Conservation (phyloP, 2,113 vertebrate species). For the Callorhinus ursinus region DNA sequence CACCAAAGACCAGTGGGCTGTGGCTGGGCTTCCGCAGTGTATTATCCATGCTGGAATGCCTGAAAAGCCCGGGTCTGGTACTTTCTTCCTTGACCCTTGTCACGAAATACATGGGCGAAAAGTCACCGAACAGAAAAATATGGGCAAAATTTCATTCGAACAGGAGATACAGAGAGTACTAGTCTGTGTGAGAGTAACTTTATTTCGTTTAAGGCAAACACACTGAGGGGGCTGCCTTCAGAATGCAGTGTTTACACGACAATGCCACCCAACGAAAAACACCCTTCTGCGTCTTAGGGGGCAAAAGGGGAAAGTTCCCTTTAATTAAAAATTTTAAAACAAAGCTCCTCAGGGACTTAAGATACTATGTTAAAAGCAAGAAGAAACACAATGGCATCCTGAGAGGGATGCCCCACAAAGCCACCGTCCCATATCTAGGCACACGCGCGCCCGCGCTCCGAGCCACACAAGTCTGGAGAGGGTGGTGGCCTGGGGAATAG, state of each 20-base stretch:
- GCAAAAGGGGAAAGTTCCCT: not conserved
- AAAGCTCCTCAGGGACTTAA: not conserved
- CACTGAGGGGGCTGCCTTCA: not conserved
- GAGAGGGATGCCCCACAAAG: not conserved
- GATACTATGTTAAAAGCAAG: not conserved
- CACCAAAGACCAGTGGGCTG: not conserved
- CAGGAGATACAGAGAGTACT: not conserved
- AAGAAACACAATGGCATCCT: not conserved
- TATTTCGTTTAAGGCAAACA: not conserved
- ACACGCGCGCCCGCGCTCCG: not conserved
- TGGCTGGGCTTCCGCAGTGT: accelerated
- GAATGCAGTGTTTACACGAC: too few species aligned
- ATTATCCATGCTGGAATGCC: not conserved
- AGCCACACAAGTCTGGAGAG: not conserved
- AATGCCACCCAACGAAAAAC: slow-evolving; percentile 44
- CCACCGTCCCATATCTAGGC: not conserved
- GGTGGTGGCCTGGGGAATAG: not conserved
- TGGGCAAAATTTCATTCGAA: not conserved
- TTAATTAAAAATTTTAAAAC: not conserved
- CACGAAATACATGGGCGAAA: accelerated
- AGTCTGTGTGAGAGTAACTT: not conserved
- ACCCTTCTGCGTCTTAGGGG: slow-evolving; percentile 19
- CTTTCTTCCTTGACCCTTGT: not conserved
- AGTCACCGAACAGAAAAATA: not conserved
- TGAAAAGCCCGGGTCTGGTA: not conserved